Evolutionary conservation across 2,888 invertebrate genomes (phyloP).

Genomic region (Stenodema calcarata): DNA sequence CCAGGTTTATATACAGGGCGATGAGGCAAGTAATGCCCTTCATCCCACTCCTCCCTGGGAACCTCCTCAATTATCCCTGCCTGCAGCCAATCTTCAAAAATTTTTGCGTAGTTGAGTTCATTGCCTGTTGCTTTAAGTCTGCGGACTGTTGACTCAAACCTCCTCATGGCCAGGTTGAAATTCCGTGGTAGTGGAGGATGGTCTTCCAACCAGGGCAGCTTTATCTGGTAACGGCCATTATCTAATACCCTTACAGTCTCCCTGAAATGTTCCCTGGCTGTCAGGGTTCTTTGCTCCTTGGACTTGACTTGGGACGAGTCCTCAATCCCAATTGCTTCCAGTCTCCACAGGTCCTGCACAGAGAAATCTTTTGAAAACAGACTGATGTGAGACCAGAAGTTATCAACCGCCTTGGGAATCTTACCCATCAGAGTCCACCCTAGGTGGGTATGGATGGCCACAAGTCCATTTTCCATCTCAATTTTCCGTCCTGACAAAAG

Average conservation of each 20-base stretch:
- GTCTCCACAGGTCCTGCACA: conserved; percentile 45
- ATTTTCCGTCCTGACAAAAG: conserved; percentile 18
- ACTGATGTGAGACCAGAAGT: background rate
- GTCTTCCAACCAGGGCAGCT: conserved; percentile 59
- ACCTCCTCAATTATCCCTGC: conserved; percentile 58
- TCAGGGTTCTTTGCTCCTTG: conserved; percentile 13
- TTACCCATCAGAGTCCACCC: conserved; percentile 45
- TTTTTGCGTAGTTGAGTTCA: conserved; percentile 55
- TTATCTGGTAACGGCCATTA: conserved; percentile 59
- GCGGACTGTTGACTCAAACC: conserved; percentile 56
- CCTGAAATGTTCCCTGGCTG: conserved; percentile 43
- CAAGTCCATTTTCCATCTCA: background rate
- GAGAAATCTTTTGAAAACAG: background rate
- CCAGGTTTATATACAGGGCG: too few relatives aligned
- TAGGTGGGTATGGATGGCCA: conserved; percentile 21
- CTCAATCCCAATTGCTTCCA: conserved; percentile 51
- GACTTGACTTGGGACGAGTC: conserved; percentile 43
- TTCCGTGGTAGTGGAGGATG: conserved; percentile 58
- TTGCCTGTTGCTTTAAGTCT: conserved; percentile 55
- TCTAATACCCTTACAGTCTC: conserved; percentile 57
- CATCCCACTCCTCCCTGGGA: conserved; percentile 44
- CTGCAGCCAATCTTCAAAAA: conserved; percentile 58
- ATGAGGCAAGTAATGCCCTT: conserved; percentile 31
- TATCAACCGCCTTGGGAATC: background rate
- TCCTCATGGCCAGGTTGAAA: conserved; percentile 56